phyloP scores from a whole-genome alignment of 2,113 vertebrate species.

The Anas platyrhynchos region DNA sequence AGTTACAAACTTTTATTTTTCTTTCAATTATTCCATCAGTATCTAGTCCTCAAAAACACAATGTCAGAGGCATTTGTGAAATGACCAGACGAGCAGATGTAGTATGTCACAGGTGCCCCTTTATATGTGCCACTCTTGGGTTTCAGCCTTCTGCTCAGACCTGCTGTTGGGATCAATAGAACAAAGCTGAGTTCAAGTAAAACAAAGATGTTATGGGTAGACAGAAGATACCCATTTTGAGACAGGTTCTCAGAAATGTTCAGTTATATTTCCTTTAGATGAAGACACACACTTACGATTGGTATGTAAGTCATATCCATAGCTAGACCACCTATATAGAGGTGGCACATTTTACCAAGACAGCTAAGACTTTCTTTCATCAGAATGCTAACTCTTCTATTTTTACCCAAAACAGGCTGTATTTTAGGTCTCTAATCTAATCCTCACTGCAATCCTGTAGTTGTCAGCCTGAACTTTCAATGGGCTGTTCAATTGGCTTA shows the following conservation, averaged over 20 bases:
- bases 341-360: background rate
- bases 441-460: background rate
- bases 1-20: slow-evolving; percentile 4
- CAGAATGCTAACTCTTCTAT: background rate
- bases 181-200: background rate
- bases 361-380: background rate
- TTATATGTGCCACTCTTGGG: background rate
- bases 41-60: slow-evolving; percentile 10
- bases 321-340: background rate
- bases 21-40: slow-evolving; percentile 20
- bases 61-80: slow-evolving; percentile 12
- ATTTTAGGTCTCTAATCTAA: background rate
- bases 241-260: background rate
- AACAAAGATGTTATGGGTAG: background rate
- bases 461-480: background rate
- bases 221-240: background rate
- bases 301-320: background rate
- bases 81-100: background rate
- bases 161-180: background rate
- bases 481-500: background rate
- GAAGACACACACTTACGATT: accelerated
- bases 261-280: background rate
- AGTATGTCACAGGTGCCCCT: background rate
- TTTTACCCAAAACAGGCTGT: background rate
- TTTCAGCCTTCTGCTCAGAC: background rate